These are phyloP conservation scores for Papilio machaon DNA, from an alignment of 1,140 invertebrate genomes.

Conservation along the genomic window DNA sequence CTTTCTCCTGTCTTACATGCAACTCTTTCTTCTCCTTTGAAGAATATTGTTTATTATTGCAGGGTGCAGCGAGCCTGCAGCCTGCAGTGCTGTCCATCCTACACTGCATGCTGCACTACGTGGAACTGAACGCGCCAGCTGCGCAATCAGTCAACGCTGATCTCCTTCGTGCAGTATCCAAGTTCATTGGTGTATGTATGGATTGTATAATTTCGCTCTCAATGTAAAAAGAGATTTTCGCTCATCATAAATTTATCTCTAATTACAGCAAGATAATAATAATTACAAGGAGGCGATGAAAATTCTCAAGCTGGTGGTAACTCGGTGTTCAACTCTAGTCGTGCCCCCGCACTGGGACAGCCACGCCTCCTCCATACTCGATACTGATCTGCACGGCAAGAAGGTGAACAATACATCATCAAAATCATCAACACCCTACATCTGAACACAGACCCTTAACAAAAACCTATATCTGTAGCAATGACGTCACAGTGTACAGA, in stretches of 20 bases:
- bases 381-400: slow-evolving; percentile 81
- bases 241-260: background rate
- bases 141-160: slow-evolving; percentile 96
- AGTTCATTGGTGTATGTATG: slow-evolving; percentile 93
- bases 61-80: slow-evolving; percentile 92
- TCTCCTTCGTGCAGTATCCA: slow-evolving; percentile 94
- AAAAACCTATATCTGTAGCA: too few species aligned
- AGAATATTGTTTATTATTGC: background rate
- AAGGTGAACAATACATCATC: slow-evolving; percentile 59
- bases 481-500: too few species aligned
- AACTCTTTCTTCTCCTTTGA: too few species aligned
- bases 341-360: slow-evolving; percentile 84
- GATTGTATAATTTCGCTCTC: background rate
- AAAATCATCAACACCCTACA: too few species aligned
- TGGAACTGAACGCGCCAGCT: slow-evolving; percentile 93
- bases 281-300: slow-evolving; percentile 98
- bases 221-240: background rate
- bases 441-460: too few species aligned
- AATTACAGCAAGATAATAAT: slow-evolving; percentile 82
- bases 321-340: slow-evolving; percentile 93
- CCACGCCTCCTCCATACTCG: slow-evolving; percentile 82
- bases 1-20: too few species aligned
- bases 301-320: slow-evolving; percentile 98
- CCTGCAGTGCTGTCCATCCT: slow-evolving; percentile 95
- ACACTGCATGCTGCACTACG: slow-evolving; percentile 97